A percentile compares a stretch with the other conserved stretches of the same genome.
These are phyloP conservation scores for Trichacis sp. DNA, from an alignment of 2,888 invertebrate genomes.

Conservation along the genomic window DNA sequence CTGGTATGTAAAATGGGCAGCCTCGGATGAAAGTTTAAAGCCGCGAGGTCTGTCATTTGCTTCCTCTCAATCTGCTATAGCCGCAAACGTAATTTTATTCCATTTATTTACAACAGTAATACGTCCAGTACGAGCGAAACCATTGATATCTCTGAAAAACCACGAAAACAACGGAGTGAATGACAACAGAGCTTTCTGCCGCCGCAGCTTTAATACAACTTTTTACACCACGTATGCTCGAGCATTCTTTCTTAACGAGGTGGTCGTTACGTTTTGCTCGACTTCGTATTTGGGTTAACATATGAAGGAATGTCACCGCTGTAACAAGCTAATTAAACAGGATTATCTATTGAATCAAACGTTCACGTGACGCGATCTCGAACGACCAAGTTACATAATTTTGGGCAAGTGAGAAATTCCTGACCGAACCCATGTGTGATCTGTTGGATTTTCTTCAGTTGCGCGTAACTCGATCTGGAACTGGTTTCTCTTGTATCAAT, in stretches of 20 bases:
- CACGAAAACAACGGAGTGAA: no score
- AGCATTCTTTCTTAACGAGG: constrained; percentile 62
- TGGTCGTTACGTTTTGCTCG: constrained; percentile 49
- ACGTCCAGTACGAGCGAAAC: no score
- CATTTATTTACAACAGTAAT: no score
- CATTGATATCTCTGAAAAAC: no score
- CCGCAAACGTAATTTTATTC: constrained; percentile 41
- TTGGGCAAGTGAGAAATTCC: not conserved
- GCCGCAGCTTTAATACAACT: not conserved
- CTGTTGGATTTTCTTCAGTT: no score
- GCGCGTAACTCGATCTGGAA: no score
- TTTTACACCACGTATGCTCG: constrained; percentile 25
- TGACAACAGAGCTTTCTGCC: no score
- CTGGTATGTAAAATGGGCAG: constrained; percentile 53
- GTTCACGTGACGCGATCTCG: not conserved
- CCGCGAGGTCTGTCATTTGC: constrained; percentile 53
- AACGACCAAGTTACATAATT: constrained; percentile 2
- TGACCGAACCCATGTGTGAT: not conserved
- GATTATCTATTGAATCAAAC: constrained; percentile 16
- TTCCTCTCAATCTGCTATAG: constrained; percentile 44
- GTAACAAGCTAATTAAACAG: constrained; percentile 56
- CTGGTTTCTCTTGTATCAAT: no score
- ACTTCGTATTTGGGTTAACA: constrained; percentile 62
- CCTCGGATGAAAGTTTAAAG: constrained; percentile 56
- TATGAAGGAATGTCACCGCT: constrained; percentile 61